phyloP scores from a whole-genome alignment of 2,888 invertebrate genomes.

The Chrysodeixis includens region DNA sequence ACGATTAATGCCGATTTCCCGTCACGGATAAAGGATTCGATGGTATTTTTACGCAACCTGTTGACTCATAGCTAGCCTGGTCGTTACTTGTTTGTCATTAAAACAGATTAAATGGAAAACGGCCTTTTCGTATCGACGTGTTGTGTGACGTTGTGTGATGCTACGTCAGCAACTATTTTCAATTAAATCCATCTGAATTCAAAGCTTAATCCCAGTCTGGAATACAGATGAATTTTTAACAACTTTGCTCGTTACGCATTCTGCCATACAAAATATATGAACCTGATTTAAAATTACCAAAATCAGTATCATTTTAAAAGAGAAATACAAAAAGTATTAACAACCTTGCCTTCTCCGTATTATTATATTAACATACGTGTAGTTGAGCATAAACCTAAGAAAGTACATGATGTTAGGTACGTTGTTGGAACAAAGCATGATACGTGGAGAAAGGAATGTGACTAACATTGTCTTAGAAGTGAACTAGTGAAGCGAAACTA shows the following conservation, averaged over 20 bases:
- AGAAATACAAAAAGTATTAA: background rate
- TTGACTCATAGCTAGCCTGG: slow-evolving; percentile 54
- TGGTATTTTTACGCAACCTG: slow-evolving; percentile 66
- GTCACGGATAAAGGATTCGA: slow-evolving; percentile 65
- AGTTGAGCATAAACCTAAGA: too few relatives aligned
- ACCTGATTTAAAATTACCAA: background rate
- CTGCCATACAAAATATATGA: background rate
- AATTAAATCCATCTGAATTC: slow-evolving; percentile 6
- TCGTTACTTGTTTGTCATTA: slow-evolving; percentile 39
- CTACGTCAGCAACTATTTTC: slow-evolving; percentile 17
- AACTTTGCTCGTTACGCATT: background rate
- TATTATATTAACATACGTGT: too few relatives aligned
- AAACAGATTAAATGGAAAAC: slow-evolving; percentile 24
- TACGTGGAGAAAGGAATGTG: too few relatives aligned
- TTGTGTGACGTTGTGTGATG: background rate
- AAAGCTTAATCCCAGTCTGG: slow-evolving; percentile 7
- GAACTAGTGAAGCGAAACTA: too few relatives aligned
- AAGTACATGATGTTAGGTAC: too few relatives aligned
- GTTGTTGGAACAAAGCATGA: too few relatives aligned
- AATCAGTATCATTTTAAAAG: too few relatives aligned
- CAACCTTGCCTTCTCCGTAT: too few relatives aligned
- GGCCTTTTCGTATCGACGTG: slow-evolving; percentile 5
- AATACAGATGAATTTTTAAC: background rate
- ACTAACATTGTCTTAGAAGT: too few relatives aligned
- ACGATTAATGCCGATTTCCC: slow-evolving; percentile 74